Conservation (phyloP, 1,140 invertebrate genomes). For the Pachyrhynchus sulphureomaculatus region DNA sequence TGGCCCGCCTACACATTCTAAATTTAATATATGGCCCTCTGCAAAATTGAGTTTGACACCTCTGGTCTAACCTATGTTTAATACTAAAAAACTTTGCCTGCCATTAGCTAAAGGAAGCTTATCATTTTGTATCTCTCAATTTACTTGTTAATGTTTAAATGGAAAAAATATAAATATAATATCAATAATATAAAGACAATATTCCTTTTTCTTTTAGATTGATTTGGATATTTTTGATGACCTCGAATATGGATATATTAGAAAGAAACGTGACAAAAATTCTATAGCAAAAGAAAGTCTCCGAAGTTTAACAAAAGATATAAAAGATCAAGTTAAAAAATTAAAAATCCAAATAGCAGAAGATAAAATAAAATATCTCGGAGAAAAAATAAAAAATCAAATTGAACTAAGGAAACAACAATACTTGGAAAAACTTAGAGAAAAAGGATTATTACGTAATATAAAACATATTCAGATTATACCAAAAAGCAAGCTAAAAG, state of each 20-base stretch:
- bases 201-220: neutral
- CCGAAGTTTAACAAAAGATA: neutral
- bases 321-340: neutral
- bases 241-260: neutral
- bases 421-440: neutral
- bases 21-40: no score
- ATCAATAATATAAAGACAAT: no score
- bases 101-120: no score
- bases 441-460: neutral
- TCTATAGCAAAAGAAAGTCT: neutral
- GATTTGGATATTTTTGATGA: constrained; percentile 1
- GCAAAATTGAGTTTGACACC: no score
- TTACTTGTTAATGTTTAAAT: no score
- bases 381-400: neutral
- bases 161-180: no score
- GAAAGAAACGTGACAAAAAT: neutral
- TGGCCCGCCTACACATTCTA: no score
- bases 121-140: no score
- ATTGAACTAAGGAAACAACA: neutral
- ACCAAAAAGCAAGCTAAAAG: neutral
- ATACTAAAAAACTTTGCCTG: no score
- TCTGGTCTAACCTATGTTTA: no score
- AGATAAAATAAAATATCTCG: constrained; percentile 6
- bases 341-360: neutral
- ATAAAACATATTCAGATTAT: no score